Base-by-base conservation (phyloP, 2,888 invertebrate genomes). In the Tetramorium bicarinatum region DNA sequence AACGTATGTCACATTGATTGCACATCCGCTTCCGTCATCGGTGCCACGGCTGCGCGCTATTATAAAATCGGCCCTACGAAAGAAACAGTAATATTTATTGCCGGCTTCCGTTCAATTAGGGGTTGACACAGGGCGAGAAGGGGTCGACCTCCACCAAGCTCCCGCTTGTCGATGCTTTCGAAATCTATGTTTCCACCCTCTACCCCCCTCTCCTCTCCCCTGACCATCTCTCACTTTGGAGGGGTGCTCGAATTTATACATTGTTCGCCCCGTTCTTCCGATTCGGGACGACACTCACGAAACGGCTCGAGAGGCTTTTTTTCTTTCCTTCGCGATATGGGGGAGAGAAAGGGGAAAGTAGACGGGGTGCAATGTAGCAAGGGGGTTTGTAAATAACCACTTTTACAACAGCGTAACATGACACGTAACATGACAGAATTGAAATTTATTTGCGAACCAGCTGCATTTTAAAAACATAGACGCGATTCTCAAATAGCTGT, bases 61-160 rank as follows among this genome's bases (percentile, higher is more conserved):
- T 93, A 93, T 93, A 93, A 93, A 94, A 92, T 92, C 92, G 90
- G 88, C 92, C 92, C 93, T 90, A 88, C 87, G 87, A 92, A 91
- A 92, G 91, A 92, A 93, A 92, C 92, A 91, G 62, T 93, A 93
- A 94, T 94, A 94, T 94, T 94, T 94, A 94, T 94, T 93, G 94
- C 94, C 91, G 86, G 93, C 92, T 94, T 94, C 94, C 94, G 94
- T 94, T 94, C 94, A 94, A 94, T 94, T 94, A 94, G 93, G 94
- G 94, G 93, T 91, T 93, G 92, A 90, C 92, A 90, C 88, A 91
- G 90, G 89, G 87, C 71, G 87, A 85, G 87, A 84, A 83, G 87
- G 85, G 86, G 71, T 71, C 79, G 62, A 80, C 67, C 75, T 75
- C 72, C 69, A 82, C 81, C 62, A 56, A 18, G 49, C 69, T 75